phyloP scores from a whole-genome alignment of 2,113 vertebrate genomes.

The Natator depressus region DNA sequence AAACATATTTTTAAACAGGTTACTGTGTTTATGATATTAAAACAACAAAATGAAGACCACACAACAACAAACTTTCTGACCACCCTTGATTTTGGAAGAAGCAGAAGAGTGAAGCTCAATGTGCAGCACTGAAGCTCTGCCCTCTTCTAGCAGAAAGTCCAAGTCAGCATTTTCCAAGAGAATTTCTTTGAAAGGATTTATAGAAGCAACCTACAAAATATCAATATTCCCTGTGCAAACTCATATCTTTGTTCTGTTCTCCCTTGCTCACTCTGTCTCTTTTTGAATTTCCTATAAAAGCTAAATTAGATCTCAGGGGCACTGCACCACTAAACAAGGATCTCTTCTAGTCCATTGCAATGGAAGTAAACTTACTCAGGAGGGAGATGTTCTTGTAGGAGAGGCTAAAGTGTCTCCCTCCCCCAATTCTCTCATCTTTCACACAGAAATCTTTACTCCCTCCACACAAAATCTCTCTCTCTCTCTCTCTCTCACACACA shows the following conservation, averaged over 20 bases:
- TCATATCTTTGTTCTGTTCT: slow-evolving; percentile 72
- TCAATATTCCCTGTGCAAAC: slow-evolving; percentile 78
- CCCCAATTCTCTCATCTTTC: slow-evolving; percentile 61
- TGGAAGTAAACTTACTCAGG: slow-evolving; percentile 79
- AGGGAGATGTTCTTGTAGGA: slow-evolving; percentile 73
- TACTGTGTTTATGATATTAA: slow-evolving; percentile 43
- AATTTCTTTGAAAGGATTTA: slow-evolving; percentile 73
- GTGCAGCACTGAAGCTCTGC: slow-evolving; percentile 7
- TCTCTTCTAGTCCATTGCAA: slow-evolving; percentile 78
- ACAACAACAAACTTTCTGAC: background rate
- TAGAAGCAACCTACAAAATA: slow-evolving; percentile 76
- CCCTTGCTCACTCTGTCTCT: slow-evolving; percentile 68
- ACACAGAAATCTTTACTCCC: slow-evolving; percentile 31
- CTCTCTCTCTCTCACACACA: background rate
- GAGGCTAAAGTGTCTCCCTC: slow-evolving; percentile 67
- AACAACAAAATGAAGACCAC: slow-evolving; percentile 15
- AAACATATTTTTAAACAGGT: slow-evolving; percentile 39
- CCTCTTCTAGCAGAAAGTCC: slow-evolving; percentile 37
- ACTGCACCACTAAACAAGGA: slow-evolving; percentile 78
- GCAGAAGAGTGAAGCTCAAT: slow-evolving; percentile 25
- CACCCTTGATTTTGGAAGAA: background rate
- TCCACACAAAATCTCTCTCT: slow-evolving; percentile 11
- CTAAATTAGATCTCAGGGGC: slow-evolving; percentile 83
- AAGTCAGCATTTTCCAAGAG: slow-evolving; percentile 76
- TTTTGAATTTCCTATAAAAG: slow-evolving; percentile 82